These are phyloP conservation scores for Sinohyriopsis cumingii DNA, from an alignment of 2,888 invertebrate genomes.

Conservation along the genomic window DNA sequence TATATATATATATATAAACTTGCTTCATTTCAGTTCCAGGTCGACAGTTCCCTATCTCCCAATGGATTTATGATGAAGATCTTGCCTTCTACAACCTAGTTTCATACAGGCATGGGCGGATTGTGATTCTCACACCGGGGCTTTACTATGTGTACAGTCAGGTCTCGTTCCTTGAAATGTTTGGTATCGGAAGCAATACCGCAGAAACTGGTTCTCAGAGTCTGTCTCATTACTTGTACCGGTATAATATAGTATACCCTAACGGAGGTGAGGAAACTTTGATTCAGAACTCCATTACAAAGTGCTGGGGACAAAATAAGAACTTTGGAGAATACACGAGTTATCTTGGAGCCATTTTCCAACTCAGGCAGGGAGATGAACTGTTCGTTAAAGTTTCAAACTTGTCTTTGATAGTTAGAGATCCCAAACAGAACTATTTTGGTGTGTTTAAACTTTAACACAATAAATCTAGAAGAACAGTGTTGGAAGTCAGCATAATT, in stretches of 20 bases:
- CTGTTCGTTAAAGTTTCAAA: conserved; percentile 66
- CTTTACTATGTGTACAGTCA: conserved; percentile 65
- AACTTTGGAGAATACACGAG: conserved; percentile 64
- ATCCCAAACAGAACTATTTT: conserved; percentile 63
- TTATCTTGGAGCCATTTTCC: conserved; percentile 64
- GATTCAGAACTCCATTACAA: conserved; percentile 62
- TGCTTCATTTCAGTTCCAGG: conserved; percentile 49
- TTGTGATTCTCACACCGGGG: conserved; percentile 60
- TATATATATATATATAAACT: too few species aligned
- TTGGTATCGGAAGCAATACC: conserved; percentile 32
- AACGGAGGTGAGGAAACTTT: conserved; percentile 62
- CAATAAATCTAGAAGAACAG: too few species aligned
- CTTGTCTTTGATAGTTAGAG: conserved; percentile 51
- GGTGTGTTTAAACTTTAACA: conserved; percentile 54
- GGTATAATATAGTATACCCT: conserved; percentile 63
- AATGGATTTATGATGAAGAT: conserved; percentile 59
- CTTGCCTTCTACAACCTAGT: conserved; percentile 59
- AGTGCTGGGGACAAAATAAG: conserved; percentile 59
- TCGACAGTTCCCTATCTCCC: conserved; percentile 53
- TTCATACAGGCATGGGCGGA: conserved; percentile 56
- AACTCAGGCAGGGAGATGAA: conserved; percentile 61
- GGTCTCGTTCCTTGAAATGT: conserved; percentile 57
- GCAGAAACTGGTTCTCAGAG: conserved; percentile 32
- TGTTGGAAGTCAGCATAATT: too few species aligned
- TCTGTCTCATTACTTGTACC: conserved; percentile 57